Evolutionary conservation across 1,140 invertebrate species (phyloP).

Genomic region (Trinorchestia longiramus): DNA sequence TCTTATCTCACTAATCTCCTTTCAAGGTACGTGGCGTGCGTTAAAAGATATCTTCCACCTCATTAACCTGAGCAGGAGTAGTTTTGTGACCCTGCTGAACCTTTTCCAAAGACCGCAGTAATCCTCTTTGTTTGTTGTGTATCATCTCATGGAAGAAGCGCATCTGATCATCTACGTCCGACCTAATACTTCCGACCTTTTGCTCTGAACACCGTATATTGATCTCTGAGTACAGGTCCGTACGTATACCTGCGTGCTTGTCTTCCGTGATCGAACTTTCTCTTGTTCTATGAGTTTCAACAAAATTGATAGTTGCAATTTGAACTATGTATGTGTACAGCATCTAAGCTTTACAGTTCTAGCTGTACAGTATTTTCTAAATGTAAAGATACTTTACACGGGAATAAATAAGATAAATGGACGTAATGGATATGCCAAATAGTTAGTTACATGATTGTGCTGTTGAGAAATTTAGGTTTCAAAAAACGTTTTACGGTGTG

Average conservation of each 20-base stretch:
- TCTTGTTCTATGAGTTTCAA: not conserved
- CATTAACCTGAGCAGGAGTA: not conserved
- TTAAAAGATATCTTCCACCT: not conserved
- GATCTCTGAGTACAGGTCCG: not conserved
- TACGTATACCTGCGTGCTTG: not conserved
- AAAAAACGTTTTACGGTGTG: too few species aligned
- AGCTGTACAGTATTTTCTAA: too few species aligned
- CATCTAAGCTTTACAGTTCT: not conserved
- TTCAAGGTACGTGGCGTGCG: not conserved
- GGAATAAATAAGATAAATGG: too few species aligned
- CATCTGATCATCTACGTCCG: constrained; percentile 12
- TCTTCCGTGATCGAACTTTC: not conserved
- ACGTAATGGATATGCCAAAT: too few species aligned
- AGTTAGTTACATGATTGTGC: too few species aligned
- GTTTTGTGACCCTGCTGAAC: constrained; percentile 29
- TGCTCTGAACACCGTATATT: not conserved
- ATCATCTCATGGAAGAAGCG: constrained; percentile 19
- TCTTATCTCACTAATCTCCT: not conserved
- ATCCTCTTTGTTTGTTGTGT: constrained; percentile 6
- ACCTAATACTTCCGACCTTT: constrained; percentile 5
- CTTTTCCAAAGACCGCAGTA: not conserved
- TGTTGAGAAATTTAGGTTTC: too few species aligned
- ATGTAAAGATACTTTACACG: too few species aligned
- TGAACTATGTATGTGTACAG: not conserved
- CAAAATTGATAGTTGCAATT: not conserved